Evolutionary conservation across 2,113 vertebrate genomes (phyloP), one percentile per base, ranked within the genome.

Genomic region (Archilochus colubris): DNA sequence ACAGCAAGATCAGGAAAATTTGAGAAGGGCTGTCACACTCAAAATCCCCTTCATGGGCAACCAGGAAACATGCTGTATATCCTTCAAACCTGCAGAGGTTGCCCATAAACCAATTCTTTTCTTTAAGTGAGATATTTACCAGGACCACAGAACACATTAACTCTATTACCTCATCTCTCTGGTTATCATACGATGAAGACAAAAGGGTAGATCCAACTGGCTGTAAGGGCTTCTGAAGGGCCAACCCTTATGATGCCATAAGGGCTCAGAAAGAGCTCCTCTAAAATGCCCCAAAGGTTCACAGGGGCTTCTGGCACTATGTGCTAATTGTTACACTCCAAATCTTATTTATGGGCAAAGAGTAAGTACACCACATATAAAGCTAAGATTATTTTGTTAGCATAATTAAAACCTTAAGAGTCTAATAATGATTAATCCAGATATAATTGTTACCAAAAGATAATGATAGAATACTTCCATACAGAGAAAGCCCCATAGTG

Each of bases 161-260:
- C 38, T 61, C 9, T 44, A 14, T 33, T 66, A 16, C 9, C 44
- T 66, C 19, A 54, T 73, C 16, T 64, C 58, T 66, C 31, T 25
- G 17, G 51, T 70, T 83, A 55, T 50, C 0, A 0, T 30, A 44
- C 19, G 38, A 8, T 40, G 23, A 77, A 80, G 38, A 54, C 16
- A 77, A 86, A 88, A 76, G 40, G 58, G 46, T 21, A 91, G 33
- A 18, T 44, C 9, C 4, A 66, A 77, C 74, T 14, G 69, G 22
- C 87, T 33, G 4, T 2, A 6, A 75, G 28, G 24, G 7, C 43
- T 87, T 87, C 28, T 7, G 28, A 77, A 69, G 31, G 27, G 66
- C 44, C 3, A 10, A 50, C 9, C 9, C n/a, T 36, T 20, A 33
- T 10, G 30, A 13, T 20, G 36, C 6, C 6, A 0, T 20, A 31